Percentiles rank a stretch among this genome's conserved stretches.
These are phyloP conservation scores for Drosophila takahashii DNA, from an alignment of 1,140 invertebrate genomes.

Conservation along the genomic window DNA sequence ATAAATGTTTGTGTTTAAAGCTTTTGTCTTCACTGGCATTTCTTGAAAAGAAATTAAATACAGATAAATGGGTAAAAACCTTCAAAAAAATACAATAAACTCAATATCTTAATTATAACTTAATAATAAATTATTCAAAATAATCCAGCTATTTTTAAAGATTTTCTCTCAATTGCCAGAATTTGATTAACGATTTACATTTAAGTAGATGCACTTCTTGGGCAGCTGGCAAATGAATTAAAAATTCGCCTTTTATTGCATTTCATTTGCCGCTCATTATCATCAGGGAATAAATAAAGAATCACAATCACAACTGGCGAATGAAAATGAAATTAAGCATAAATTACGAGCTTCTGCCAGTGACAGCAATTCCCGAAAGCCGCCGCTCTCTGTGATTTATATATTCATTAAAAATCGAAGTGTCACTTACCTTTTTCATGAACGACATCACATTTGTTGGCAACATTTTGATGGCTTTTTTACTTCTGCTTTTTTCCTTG, in stretches of 20 bases:
- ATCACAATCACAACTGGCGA: constrained; percentile 51
- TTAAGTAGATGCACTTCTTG: neutral
- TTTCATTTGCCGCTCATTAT: constrained; percentile 59
- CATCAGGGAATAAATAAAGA: constrained; percentile 61
- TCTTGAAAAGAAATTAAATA: too few relatives aligned
- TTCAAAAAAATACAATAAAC: too few relatives aligned
- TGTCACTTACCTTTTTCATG: constrained; percentile 90
- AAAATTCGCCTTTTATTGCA: constrained; percentile 33
- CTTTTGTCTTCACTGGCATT: too few relatives aligned
- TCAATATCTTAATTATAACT: too few relatives aligned
- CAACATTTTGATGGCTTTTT: constrained; percentile 87
- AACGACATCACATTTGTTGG: constrained; percentile 92
- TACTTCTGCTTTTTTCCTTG: constrained; percentile 4
- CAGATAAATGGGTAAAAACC: too few relatives aligned
- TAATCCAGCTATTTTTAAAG: neutral
- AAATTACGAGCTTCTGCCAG: constrained; percentile 66
- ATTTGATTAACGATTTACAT: neutral
- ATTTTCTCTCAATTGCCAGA: neutral
- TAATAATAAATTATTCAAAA: too few relatives aligned
- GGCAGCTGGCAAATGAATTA: constrained; percentile 1
- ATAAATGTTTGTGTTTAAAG: too few relatives aligned
- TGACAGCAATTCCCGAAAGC: constrained; percentile 25
- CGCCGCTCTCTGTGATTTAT: constrained; percentile 37
- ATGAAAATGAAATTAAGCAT: constrained; percentile 64
- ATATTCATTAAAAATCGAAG: constrained; percentile 51